Percentiles rank a stretch among this genome's conserved stretches.
These are phyloP conservation scores for Onthophagus taurus DNA, from an alignment of 1,140 invertebrate genomes.

Conservation along the genomic window DNA sequence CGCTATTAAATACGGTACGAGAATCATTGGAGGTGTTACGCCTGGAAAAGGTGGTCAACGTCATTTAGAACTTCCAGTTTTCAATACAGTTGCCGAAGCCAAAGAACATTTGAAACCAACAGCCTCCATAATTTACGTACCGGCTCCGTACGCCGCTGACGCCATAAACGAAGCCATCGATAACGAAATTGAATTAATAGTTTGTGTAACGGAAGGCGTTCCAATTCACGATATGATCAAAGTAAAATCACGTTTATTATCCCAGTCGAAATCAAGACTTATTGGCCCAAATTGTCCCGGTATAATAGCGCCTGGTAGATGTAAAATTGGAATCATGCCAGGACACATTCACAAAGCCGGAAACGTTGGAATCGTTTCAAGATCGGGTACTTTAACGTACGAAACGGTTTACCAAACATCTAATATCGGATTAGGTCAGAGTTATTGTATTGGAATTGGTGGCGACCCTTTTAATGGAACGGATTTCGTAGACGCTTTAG, in stretches of 20 bases:
- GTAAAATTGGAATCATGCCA: constrained; percentile 99
- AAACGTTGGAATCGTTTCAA: constrained; percentile 86
- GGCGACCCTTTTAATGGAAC: constrained; percentile 99
- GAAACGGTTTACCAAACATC: constrained; percentile 97
- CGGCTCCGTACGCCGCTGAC: constrained; percentile 82
- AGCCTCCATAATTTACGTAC: constrained; percentile 95
- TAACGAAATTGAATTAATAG: constrained; percentile 93
- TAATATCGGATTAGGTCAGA: constrained; percentile 85
- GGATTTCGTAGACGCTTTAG: constrained; percentile 95
- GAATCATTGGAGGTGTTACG: constrained; percentile 94
- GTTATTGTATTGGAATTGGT: constrained; percentile 95
- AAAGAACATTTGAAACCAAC: constrained; percentile 75
- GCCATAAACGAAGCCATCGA: constrained; percentile 95
- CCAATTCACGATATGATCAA: constrained; percentile 98
- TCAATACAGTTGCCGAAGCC: constrained; percentile 76
- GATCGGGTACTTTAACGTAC: constrained; percentile 97
- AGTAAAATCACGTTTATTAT: constrained; percentile 81
- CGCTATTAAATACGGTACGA: constrained; percentile 97
- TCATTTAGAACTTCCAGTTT: constrained; percentile 95
- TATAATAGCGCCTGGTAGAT: constrained; percentile 88
- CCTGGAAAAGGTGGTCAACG: constrained; percentile 92
- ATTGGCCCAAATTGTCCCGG: constrained; percentile 99
- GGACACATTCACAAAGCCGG: constrained; percentile 91
- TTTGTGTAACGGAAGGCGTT: constrained; percentile 99
- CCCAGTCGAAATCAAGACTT: constrained; percentile 89